Evolutionary conservation across 2,113 vertebrate genomes (phyloP), one percentile per base, ranked within the genome.

Genomic region (Tricholaema leucomelas): DNA sequence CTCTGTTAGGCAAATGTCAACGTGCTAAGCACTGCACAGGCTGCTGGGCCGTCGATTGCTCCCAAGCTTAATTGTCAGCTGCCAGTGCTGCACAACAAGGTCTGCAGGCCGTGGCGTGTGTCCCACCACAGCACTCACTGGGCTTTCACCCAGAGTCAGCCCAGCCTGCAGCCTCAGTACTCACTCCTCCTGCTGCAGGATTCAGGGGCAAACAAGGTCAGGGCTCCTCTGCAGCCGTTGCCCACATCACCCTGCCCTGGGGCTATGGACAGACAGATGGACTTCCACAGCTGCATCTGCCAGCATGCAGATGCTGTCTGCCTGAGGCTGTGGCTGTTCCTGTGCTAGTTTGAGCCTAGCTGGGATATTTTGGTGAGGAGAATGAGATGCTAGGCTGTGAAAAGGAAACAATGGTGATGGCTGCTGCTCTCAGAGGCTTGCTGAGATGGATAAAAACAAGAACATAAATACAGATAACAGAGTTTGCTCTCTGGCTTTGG

Each of bases 51-150:
- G 2, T 5, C 4, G 7, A 23, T 42, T 58, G 44, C 61, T 63
- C 58, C 16, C 52, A 58, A 20, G 5, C 7, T 33, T 42, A 4
- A 30, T 19, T 2, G 0, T 31, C 60, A 33, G 36, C 60, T 55
- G 52, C 0, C 0, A 44, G 42, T 5, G 35, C 31, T 50, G 30
- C 38, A 42, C 33, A 56, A 5, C 36, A 27, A 15, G 3, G 13
- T 4, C 18, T 0, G 7, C 19, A 0, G 6, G 48, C 36, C 48
- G 8, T 0, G 1, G 42, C 76, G 7, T 2, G 2, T 2, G 8
- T 11, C 71, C 12, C 12, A 4, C 48, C 23, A 7, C 33, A 19
- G 46, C 63, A 38, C 25, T 2, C 1, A 5, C 1, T 10, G 35
- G 15, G 36, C 16, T 38, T 44, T 44, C 4, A 2, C 55, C 16